Base-by-base conservation (phyloP, 1,140 invertebrate genomes). In the Helicoverpa armigera region DNA sequence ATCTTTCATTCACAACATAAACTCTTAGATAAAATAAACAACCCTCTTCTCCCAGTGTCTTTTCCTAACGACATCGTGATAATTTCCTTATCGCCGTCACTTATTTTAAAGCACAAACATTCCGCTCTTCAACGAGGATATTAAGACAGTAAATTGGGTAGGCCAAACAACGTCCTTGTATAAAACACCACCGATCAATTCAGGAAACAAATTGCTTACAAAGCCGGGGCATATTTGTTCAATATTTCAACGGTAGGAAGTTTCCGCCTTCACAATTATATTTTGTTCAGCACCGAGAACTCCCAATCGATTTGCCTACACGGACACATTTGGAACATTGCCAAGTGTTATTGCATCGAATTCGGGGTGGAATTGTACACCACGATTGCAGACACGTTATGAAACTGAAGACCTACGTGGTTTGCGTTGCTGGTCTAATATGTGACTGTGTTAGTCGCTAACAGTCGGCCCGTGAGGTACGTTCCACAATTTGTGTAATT, bases 271-370 rank as follows among this genome's bases (percentile, higher is more conserved):
- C 58, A 81, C 82, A 86, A 89, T 88, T 87, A 85, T 77, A 83
- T 86, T 89, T 85, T 69, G 63, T 76, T 78, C 73, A 69, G 67
- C 29, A 23, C 67, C 60, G 60, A 56, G 82, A 77, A 72, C 50
- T 83, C 80, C 83, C 85, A 85, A 92, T 92, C 90, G 91, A 91
- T 92, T 91, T 87, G 84, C 83, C 82, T 87, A 85, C 78, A 89
- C 85, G 88, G 88, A 87, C 88, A 91, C 86, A 90, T 88, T 91
- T 91, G 90, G 91, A 85, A 79, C 58, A 74, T 77, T 67, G 89
- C 91, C 91, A 92, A 92, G 80, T 89, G 84, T 91, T 89, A 91
- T 91, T 90, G 89, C 88, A 89, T 87, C 84, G 85, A 80, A 82
- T 83, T 82, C 79, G 83, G 77, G 81, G 74, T 84, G 61, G 72